Conservation (phyloP, 2,113 vertebrate species). For the Dolichallabes microphthalmus region DNA sequence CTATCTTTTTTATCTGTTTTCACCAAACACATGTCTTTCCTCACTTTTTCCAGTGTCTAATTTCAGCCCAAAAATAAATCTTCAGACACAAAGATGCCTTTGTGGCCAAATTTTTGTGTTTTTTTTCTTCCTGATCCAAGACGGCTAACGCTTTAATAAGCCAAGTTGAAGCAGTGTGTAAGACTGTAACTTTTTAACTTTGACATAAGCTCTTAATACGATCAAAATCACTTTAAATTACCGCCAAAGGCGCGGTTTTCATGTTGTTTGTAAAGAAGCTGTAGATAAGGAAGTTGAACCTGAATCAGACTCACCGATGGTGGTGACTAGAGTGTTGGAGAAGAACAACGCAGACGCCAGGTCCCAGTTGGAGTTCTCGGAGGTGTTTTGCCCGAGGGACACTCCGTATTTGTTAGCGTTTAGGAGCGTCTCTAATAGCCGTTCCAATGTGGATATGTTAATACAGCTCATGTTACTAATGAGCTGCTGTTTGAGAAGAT, state of each 20-base stretch:
- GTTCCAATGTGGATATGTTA: conserved; percentile 71
- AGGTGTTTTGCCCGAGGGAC: conserved; percentile 69
- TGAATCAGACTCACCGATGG: conserved; percentile 80
- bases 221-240: not conserved
- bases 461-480: conserved; percentile 77
- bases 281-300: not conserved
- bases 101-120: not conserved
- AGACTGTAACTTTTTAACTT: too few species aligned
- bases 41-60: not conserved
- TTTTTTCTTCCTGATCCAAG: not conserved
- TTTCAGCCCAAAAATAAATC: not conserved
- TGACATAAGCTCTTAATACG: not conserved
- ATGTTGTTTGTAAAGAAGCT: not conserved
- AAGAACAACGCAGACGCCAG: conserved; percentile 86
- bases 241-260: not conserved
- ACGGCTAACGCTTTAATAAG: too few species aligned
- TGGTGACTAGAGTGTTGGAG: conserved; percentile 87
- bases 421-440: conserved; percentile 74
- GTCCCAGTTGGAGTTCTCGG: conserved; percentile 74
- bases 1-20: too few species aligned
- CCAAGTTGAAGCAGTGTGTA: too few species aligned
- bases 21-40: too few species aligned
- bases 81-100: not conserved
- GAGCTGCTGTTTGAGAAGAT: conserved; percentile 71
- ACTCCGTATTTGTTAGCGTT: conserved; percentile 80